Evolutionary conservation across 2,113 vertebrate species (phyloP).

Genomic region (Salminus brasiliensis): DNA sequence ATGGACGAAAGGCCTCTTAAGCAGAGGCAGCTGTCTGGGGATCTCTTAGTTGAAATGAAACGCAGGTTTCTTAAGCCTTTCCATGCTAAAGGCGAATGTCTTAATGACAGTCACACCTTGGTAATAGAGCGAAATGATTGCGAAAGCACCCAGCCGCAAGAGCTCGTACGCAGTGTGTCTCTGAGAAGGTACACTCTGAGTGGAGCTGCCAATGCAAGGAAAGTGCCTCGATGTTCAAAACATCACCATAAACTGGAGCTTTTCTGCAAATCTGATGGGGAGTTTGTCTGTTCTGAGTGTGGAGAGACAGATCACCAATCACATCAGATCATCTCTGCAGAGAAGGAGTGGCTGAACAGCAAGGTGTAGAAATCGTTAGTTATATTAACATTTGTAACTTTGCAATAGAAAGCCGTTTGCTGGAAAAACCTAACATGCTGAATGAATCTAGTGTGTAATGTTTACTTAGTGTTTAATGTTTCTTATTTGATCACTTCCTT

Average conservation of each 20-base stretch:
- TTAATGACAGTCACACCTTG: not conserved
- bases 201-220: constrained; percentile 37
- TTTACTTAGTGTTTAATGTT: not conserved
- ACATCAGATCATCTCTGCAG: constrained; percentile 61
- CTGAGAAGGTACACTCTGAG: constrained; percentile 66
- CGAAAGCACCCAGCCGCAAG: not conserved
- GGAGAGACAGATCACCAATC: constrained; percentile 56
- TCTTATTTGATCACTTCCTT: constrained; percentile 16
- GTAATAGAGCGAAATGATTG: not conserved
- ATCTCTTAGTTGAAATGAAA: constrained; percentile 57
- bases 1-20: constrained; percentile 18
- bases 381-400: too few relatives aligned
- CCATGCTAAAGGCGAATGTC: not conserved
- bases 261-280: constrained; percentile 66
- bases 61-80: constrained; percentile 44
- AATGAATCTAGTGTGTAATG: not conserved
- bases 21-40: not conserved
- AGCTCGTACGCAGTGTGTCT: not conserved
- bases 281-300: constrained; percentile 69
- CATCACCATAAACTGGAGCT: constrained; percentile 52
- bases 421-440: not conserved
- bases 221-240: constrained; percentile 54
- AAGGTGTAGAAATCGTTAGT: too few relatives aligned
- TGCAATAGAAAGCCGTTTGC: too few relatives aligned
- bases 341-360: constrained; percentile 64